phyloP scores from a whole-genome alignment of 2,888 invertebrate genomes.

The Molorchus minor region DNA sequence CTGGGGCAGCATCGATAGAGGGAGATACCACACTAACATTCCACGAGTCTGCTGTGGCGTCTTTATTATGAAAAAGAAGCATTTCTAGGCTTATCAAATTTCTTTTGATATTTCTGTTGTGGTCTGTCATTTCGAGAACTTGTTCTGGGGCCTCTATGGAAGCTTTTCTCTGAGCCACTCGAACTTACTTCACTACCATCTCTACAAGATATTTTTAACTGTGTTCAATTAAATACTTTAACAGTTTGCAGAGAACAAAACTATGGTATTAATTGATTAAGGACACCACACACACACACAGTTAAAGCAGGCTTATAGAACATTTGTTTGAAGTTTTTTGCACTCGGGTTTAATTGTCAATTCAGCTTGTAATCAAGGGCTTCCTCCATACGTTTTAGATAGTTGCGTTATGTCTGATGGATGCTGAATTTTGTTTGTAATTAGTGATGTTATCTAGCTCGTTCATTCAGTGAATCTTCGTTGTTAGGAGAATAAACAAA shows the following conservation, averaged over 20 bases:
- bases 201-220: too few relatives aligned
- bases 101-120: slow-evolving; percentile 15
- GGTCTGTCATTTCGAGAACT: slow-evolving; percentile 46
- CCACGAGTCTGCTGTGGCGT: slow-evolving; percentile 43
- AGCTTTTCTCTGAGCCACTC: slow-evolving; percentile 55
- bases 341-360: too few relatives aligned
- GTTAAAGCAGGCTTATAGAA: too few relatives aligned
- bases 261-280: not conserved
- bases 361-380: too few relatives aligned
- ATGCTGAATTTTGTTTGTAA: too few relatives aligned
- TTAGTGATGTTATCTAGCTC: too few relatives aligned
- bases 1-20: slow-evolving; percentile 49
- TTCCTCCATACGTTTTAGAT: too few relatives aligned
- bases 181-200: slow-evolving; percentile 55
- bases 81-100: slow-evolving; percentile 36
- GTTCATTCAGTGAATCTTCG: too few relatives aligned
- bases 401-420: too few relatives aligned
- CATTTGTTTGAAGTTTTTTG: too few relatives aligned
- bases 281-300: too few relatives aligned
- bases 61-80: slow-evolving; percentile 3
- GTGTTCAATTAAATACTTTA: not conserved
- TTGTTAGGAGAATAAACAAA: too few relatives aligned
- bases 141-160: slow-evolving; percentile 46
- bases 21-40: slow-evolving; percentile 44
- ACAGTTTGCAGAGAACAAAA: not conserved